phyloP scores from a whole-genome alignment of 2,113 vertebrate species.

The Pseudorhombus dupliciocellatus region DNA sequence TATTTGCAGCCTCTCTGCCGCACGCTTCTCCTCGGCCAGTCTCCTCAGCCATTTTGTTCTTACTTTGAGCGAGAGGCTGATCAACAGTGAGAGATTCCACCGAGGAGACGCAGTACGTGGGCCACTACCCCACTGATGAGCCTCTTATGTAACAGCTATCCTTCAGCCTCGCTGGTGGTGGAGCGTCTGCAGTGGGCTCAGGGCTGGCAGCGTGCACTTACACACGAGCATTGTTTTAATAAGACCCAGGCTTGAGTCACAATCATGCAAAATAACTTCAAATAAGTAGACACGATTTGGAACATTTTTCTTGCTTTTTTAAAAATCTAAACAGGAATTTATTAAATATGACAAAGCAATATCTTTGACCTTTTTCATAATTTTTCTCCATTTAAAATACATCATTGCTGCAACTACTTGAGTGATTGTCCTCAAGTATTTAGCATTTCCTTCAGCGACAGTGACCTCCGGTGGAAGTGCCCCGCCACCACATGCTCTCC shows the following conservation, averaged over 20 bases:
- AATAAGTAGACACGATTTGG: neutral
- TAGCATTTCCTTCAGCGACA: constrained; percentile 58
- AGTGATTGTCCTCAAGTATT: constrained; percentile 7
- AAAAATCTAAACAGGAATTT: neutral
- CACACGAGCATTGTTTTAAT: neutral
- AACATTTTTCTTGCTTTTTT: neutral
- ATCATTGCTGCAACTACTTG: constrained; percentile 7
- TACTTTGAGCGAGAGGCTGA: constrained; percentile 63
- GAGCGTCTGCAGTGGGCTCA: constrained; percentile 45
- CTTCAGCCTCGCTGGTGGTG: constrained; percentile 53
- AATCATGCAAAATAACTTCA: neutral
- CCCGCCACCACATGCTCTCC: constrained; percentile 26
- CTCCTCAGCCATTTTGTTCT: constrained; percentile 76
- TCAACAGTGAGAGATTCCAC: constrained; percentile 63
- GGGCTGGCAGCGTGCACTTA: constrained; percentile 23
- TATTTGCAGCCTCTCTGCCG: constrained; percentile 39
- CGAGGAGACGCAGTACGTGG: constrained; percentile 74
- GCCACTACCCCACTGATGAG: constrained; percentile 79
- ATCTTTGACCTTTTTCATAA: neutral
- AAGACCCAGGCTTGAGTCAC: neutral
- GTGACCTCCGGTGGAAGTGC: constrained; percentile 69
- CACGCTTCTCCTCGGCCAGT: constrained; percentile 32
- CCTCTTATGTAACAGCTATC: constrained; percentile 75
- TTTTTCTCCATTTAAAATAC: neutral
- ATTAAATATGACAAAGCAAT: neutral